Evolutionary conservation across 2,113 vertebrate genomes (phyloP).

Genomic region (Sturnira hondurensis): DNA sequence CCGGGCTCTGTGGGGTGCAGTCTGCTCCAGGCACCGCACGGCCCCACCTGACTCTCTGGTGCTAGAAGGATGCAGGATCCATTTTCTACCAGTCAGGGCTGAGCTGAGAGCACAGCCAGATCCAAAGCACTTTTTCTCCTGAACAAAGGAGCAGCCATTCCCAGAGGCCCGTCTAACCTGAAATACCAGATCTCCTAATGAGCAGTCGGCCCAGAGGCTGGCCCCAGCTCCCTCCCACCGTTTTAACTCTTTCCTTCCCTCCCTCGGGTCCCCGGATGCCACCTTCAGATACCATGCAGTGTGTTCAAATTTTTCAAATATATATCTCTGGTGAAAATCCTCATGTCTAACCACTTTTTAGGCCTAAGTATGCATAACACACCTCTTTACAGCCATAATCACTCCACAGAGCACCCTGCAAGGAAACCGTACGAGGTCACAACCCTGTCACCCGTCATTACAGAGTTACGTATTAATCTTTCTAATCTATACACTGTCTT

Average conservation of each 20-base stretch:
- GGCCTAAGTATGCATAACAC: fast-evolving
- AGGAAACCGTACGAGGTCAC: not conserved
- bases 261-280: not conserved
- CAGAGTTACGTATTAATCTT: not conserved
- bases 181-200: slow-evolving; percentile 82
- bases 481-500: not conserved
- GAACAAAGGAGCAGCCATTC: slow-evolving; percentile 75
- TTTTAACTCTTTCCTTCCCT: slow-evolving; percentile 82
- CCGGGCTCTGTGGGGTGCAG: not conserved
- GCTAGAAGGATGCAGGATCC: not conserved
- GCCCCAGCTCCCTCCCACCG: slow-evolving; percentile 55
- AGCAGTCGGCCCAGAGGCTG: slow-evolving; percentile 70
- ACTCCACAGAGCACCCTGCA: not conserved
- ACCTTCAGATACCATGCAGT: not conserved
- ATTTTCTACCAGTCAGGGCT: slow-evolving; percentile 54
- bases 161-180: slow-evolving; percentile 79
- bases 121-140: slow-evolving; percentile 58
- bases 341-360: not conserved
- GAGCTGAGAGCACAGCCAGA: slow-evolving; percentile 62
- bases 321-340: not conserved
- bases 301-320: not conserved
- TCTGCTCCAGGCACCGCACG: not conserved
- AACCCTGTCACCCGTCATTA: not conserved
- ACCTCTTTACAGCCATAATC: not conserved
- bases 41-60: not conserved